phyloP scores from a whole-genome alignment of 2,888 invertebrate species.

The Campopleginae sp. region DNA sequence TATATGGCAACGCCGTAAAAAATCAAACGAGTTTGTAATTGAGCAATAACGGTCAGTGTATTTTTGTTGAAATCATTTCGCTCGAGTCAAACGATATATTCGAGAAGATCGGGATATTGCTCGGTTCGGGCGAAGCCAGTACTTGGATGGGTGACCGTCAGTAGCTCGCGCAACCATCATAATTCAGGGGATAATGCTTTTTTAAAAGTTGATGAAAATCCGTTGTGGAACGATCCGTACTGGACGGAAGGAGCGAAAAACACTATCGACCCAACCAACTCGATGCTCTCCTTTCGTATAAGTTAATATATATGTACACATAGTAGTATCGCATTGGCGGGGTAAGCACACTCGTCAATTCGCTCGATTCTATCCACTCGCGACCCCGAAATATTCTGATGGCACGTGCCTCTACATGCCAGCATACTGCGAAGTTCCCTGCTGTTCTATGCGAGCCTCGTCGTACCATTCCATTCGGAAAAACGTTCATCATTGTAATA shows the following conservation, averaged over 20 bases:
- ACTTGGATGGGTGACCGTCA: not conserved
- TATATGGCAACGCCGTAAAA: not conserved
- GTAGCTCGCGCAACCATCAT: not conserved
- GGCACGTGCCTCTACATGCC: conserved; percentile 1
- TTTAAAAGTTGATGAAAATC: not conserved
- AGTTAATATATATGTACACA: not conserved
- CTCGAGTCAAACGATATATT: not conserved
- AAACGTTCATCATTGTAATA: not conserved
- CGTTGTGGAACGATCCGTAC: not conserved
- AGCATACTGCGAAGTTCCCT: not conserved
- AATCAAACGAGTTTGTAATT: not conserved
- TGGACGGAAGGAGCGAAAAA: not conserved
- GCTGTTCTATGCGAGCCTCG: too few relatives aligned
- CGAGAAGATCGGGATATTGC: not conserved
- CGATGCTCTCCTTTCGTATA: not conserved
- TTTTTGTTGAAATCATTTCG: not conserved
- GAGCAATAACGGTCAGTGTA: not conserved
- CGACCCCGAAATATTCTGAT: conserved; percentile 5
- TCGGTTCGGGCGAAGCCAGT: not conserved
- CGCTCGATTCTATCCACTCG: not conserved
- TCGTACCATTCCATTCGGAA: not conserved
- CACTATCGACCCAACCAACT: conserved; percentile 15
- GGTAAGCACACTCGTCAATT: not conserved
- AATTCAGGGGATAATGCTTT: not conserved
- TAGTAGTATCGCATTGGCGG: not conserved